Base-by-base conservation (phyloP, 2,888 invertebrate genomes). In the Lycophotia porphyrea region DNA sequence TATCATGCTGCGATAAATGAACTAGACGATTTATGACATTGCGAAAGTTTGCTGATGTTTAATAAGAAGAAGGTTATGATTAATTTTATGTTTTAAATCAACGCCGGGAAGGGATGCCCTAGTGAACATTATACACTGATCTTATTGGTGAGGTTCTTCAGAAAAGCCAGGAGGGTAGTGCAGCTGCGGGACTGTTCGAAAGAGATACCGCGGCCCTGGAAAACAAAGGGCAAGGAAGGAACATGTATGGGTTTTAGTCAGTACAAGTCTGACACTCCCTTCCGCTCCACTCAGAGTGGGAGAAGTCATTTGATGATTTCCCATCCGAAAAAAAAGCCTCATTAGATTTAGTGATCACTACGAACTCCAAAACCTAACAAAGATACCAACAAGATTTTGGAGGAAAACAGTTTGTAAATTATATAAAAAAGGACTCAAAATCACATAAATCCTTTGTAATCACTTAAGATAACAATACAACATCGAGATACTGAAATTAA, bases 401-500 rank as follows among this genome's bases (percentile, higher is more conserved):
- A 11, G 2, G 13, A 24, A 24, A 49, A 24, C 13, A n/a, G 11
- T 44, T 39, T 5, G 21, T n/a, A 44, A 69, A 31, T 27, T 2
- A 24, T 49, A 60, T 60, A 31, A 65, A 52, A 49, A 44, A 13
- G 4, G 36, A 13, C 18, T 15, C 31, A n/a, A 5, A 21, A 42
- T 49, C 27, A 39, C 31, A 66, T 61, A 24, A 71, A 61, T 74
- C 60, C 27, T 66, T 80, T 34, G 31, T 73, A 55, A 73, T 73
- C n/a, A 63, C 74, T 36, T 55, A 47, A 65, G 76, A 70, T 61
- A 55, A 76, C 42, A 67, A 68, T 55, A 66, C 36, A 39, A 58
- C 49, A 64, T 64, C 44, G 44, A 82, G 71, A 71, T 68, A 60
- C 67, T 68, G 42, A 63, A 76, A 77, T 58, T 52, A 52, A 47